Conservation (phyloP, 1,140 invertebrate genomes). For the Diorhabda elongata region DNA sequence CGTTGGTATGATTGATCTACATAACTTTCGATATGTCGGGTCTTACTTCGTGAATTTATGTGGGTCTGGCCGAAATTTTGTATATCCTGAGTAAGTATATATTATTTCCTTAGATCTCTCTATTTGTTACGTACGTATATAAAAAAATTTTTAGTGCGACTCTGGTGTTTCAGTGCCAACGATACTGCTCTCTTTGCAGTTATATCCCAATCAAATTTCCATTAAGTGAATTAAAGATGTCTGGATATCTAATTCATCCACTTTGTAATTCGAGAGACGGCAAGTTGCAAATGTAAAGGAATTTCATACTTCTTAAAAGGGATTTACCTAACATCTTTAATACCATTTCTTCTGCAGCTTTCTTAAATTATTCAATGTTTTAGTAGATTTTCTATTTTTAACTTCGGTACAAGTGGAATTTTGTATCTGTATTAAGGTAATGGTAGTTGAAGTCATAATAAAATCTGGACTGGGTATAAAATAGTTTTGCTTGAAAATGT, state of each 20-base stretch:
- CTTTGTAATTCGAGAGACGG: not conserved
- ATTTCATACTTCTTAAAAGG: not conserved
- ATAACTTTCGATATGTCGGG: no score
- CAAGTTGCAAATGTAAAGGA: not conserved
- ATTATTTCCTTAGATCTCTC: no score
- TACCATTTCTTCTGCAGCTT: not conserved
- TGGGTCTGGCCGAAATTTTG: no score
- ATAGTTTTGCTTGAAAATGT: no score
- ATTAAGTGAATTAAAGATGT: conserved; percentile 1
- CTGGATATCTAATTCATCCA: not conserved
- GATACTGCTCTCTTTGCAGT: conserved; percentile 1
- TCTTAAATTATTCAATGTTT: not conserved
- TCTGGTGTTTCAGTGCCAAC: not conserved
- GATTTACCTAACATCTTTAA: not conserved
- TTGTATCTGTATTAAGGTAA: no score
- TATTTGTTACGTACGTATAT: no score
- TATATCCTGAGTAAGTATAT: no score
- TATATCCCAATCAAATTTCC: conserved; percentile 2
- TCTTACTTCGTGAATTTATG: no score
- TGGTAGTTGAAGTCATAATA: no score
- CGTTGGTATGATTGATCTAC: no score
- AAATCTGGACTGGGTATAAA: no score
- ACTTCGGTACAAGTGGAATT: no score
- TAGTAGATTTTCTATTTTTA: not conserved
- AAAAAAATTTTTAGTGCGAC: not conserved